Percentiles rank a stretch among this genome's conserved stretches.
These are phyloP conservation scores for Caranx melampygus DNA, from an alignment of 2,113 vertebrate species.

Conservation along the genomic window DNA sequence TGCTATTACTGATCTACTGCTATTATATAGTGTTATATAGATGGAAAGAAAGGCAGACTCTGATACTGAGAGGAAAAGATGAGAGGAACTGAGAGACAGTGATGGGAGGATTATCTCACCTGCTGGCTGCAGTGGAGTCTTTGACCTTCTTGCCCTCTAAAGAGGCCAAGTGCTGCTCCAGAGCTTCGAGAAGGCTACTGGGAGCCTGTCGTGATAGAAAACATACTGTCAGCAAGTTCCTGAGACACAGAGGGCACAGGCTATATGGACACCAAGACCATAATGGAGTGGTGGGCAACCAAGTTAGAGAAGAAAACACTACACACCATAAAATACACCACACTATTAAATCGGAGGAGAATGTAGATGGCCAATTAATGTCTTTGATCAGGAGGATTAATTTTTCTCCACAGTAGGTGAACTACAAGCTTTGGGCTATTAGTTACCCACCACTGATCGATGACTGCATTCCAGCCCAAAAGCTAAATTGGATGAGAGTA, in stretches of 20 bases:
- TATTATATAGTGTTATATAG: neutral
- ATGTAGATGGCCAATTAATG: slow-evolving; percentile 17
- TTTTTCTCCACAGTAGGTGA: neutral
- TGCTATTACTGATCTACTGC: slow-evolving; percentile 1
- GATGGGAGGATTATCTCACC: slow-evolving; percentile 79
- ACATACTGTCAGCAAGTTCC: slow-evolving; percentile 51
- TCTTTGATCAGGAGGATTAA: slow-evolving; percentile 6
- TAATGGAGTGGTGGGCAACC: slow-evolving; percentile 73
- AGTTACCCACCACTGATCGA: slow-evolving; percentile 73
- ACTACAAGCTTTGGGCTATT: neutral
- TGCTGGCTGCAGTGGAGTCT: slow-evolving; percentile 98
- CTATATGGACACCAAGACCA: slow-evolving; percentile 52
- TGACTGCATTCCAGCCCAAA: slow-evolving; percentile 71
- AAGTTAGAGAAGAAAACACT: slow-evolving; percentile 36
- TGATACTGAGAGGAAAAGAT: neutral
- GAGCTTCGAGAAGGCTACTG: slow-evolving; percentile 97
- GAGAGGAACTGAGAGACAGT: neutral
- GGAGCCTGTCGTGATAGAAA: slow-evolving; percentile 87
- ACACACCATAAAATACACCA: slow-evolving; percentile 14
- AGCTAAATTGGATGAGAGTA: slow-evolving; percentile 70
- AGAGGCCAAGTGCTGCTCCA: slow-evolving; percentile 98
- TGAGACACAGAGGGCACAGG: slow-evolving; percentile 31
- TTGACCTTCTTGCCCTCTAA: slow-evolving; percentile 99
- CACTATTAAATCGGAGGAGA: neutral
- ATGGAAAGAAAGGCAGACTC: neutral